These are phyloP conservation scores for Centropyge bicolor DNA, from an alignment of 2,797 vertebrate genomes.

Conservation along the genomic window DNA sequence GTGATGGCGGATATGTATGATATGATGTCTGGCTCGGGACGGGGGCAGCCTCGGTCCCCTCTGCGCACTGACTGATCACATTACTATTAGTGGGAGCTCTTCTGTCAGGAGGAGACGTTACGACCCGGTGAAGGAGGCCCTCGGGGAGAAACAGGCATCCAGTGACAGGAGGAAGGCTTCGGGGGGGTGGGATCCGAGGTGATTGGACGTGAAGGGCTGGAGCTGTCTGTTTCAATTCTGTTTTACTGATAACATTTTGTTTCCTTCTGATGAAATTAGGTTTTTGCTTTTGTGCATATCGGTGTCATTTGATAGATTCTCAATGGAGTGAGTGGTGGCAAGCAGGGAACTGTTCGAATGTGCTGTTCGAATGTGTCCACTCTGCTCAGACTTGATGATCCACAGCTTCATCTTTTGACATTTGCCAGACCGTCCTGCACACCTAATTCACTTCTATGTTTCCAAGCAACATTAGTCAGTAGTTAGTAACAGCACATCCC, in stretches of 20 bases:
- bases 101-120: constrained; percentile 77
- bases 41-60: constrained; percentile 67
- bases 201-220: constrained; percentile 68
- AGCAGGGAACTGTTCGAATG: too few relatives aligned
- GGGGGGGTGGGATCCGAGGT: constrained; percentile 58
- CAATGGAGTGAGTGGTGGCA: neutral
- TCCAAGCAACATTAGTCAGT: constrained; percentile 35
- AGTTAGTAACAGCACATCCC: constrained; percentile 20
- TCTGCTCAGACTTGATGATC: constrained; percentile 9
- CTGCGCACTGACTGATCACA: constrained; percentile 80
- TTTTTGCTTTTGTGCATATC: constrained; percentile 4
- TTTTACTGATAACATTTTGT: constrained; percentile 45
- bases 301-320: constrained; percentile 5
- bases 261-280: constrained; percentile 28
- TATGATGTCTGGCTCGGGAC: constrained; percentile 74
- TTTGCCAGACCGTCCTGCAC: constrained; percentile 7
- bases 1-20: constrained; percentile 69
- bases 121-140: constrained; percentile 50
- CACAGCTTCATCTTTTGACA: constrained; percentile 18
- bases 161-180: constrained; percentile 61
- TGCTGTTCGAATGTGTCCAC: neutral
- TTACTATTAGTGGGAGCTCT: constrained; percentile 76
- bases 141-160: constrained; percentile 61
- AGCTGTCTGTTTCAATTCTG: constrained; percentile 44
- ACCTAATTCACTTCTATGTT: constrained; percentile 16